Evolutionary conservation across 1,140 invertebrate genomes (phyloP), one percentile per base, ranked within the genome.

Genomic region (Bombus fervidus): DNA sequence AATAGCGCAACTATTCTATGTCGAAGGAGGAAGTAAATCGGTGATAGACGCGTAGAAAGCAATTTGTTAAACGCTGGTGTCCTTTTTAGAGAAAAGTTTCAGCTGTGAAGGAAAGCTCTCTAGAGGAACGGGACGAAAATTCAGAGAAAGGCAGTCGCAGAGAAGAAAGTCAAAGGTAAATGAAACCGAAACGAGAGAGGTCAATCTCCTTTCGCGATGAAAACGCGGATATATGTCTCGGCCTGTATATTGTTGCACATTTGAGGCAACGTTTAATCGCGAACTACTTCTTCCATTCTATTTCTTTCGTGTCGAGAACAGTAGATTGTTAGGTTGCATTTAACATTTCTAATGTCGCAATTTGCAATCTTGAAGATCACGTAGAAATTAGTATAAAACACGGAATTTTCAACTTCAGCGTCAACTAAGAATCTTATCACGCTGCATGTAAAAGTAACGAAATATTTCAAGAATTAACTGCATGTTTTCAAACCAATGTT

Each of bases 111-210:
- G 64, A 53, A 76, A 53, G 22, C 53, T 59, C 39, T 75, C 12
- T 31, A n/a, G 15, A 31, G 57, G 34, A 75, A 43, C 22, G n/a
- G 25, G 13, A 81, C 31, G 81, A 82, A 82, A 82, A 75, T 64
- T 82, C 57, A 34, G 57, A 62, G 71, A 64, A 43, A 59, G 68
- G 57, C 6, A 59, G 31, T 62, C 53, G 3, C 57, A 1, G 39
- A 73, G n/a, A 74, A 41, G 80, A 74, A 74, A 74, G 69, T 73
- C 37, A 57, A 39, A 81, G 37, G 69, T 47, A n/a, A 72, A 82
- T 82, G 25, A 75, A 64, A 82, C 22, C 9, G n/a, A 59, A 59
- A 64, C 25, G 81, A n/a, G 69, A 64, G 22, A 57, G 81, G 59
- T 82, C 80, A 82, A 75, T 74, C 62, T 43, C 39, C 81, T 75